A percentile compares a stretch with the other conserved stretches of the same genome.
Evolutionary conservation across 2,797 vertebrate genomes (phyloP).

Genomic region (Scyliorhinus canicula): DNA sequence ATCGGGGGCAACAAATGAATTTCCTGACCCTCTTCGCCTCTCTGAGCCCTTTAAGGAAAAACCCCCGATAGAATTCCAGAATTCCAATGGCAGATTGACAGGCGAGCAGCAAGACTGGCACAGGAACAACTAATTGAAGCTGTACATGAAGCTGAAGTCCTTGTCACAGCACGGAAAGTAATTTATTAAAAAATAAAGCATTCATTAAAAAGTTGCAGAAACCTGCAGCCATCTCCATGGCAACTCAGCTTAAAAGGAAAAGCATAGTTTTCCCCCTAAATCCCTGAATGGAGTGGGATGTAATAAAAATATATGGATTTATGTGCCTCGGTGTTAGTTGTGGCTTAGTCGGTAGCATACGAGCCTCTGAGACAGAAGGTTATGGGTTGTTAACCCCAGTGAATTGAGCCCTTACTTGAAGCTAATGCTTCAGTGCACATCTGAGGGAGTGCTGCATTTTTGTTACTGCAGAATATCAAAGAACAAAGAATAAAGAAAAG

Average conservation of each 20-base stretch:
- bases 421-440: neutral
- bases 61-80: neutral
- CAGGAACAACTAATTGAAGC: neutral
- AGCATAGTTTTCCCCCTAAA: neutral
- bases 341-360: neutral
- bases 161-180: neutral
- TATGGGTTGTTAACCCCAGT: neutral
- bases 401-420: neutral
- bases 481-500: too few species aligned
- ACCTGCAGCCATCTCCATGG: conserved; percentile 15
- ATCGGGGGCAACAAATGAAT: neutral
- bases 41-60: neutral
- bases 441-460: neutral
- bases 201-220: neutral
- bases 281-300: neutral
- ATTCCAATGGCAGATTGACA: neutral
- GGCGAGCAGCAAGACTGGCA: neutral
- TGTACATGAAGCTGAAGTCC: neutral
- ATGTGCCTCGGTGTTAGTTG: neutral
- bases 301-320: neutral
- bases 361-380: neutral
- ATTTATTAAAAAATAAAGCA: neutral
- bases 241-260: neutral
- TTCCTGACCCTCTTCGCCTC: neutral
- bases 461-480: neutral